Base-by-base conservation (phyloP, 2,888 invertebrate genomes). In the Nomada flava region DNA sequence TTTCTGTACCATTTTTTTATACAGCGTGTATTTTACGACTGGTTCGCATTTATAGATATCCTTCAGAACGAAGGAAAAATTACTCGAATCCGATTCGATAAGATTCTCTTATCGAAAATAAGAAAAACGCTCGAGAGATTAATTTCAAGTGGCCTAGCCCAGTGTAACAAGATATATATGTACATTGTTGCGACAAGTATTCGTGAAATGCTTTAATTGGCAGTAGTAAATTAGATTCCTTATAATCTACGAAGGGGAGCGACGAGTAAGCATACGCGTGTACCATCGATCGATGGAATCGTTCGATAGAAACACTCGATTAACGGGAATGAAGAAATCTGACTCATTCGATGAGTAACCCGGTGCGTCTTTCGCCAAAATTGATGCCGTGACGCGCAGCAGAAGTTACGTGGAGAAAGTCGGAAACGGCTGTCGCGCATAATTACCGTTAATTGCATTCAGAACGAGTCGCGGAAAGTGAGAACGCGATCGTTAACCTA, bases 321-420 rank as follows among this genome's bases (percentile, higher is more conserved):
- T 84, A 86, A 87, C 86, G 78, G 83, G 42, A 29, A 55, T 73
- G 67, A 75, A 80, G 50, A 79, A 77, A 83, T 76, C 84, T 87
- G 87, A 86, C 76, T 87, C 87, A 86, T 81, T 36, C 76, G 82
- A 72, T 81, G 80, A 87, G 82, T 84, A 84, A 83, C 74, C 36
- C 67, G 52, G 44, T 26, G 42, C 15, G 57, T 20, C 68, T 82
- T 85, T 74, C 80, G 36, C 23, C 20, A 47, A 80, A 82, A 81
- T 75, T 70, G 68, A 62, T 70, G 47, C 18, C 42, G 36, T 13
- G 10, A 2, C 20, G 3, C 7, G n/a, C 29, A 10, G 55, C 55
- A 50, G 11, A 36, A 26, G 62, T 69, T 65, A 52, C 59, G 60
- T 7, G 53, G 60, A 36, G 71, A 63, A 74, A 65, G 63, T 68